Base-by-base conservation (phyloP, 2,888 invertebrate species). In the Calephelis perditalis region DNA sequence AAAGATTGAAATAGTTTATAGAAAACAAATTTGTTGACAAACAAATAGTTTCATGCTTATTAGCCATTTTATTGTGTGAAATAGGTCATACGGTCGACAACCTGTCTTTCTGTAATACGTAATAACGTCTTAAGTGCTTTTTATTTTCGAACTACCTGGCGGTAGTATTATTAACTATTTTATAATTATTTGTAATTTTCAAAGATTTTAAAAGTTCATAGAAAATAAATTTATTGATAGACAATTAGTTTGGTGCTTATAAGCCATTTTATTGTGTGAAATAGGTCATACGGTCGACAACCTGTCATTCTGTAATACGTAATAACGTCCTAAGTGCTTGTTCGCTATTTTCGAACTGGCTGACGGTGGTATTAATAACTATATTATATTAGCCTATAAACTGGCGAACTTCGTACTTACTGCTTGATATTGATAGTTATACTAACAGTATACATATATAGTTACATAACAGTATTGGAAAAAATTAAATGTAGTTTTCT, bases 51-150 rank as follows among this genome's bases (percentile, higher is more conserved):
- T 74, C 77, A 79, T 81, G 79, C 79, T 81, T 79, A 78, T 74
- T 78, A 78, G 72, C 77, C 76, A 79, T 82, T 73, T 81, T 77
- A 1, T 80, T 75, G 68, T 76, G 72, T 15, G 15, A 15, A 15
- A 86, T 85, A 79, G 86, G 86, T 83, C 81, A 75, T 15, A 69
- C 79, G 82, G 83, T 77, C 82, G 78, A 72, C 73, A 83, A 81
- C 79, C 82, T 71, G 67, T 69, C 71, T 70, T 73, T 72, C 62
- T 65, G 68, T 67, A 75, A 75, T 74, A 71, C 65, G 68, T 67
- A 75, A 75, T 74, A 71, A 73, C 68, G 63, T 64, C 58, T 56
- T 64, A 56, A 59, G 49, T 49, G 62, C 62, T 65, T 59, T 63
- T 64, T 67, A 37, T 49, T 55, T 56, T 52, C 57, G 35, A 45